Evolutionary conservation across 2,113 vertebrate genomes (phyloP), one percentile per base, ranked within the genome.

Genomic region (Pica pica): DNA sequence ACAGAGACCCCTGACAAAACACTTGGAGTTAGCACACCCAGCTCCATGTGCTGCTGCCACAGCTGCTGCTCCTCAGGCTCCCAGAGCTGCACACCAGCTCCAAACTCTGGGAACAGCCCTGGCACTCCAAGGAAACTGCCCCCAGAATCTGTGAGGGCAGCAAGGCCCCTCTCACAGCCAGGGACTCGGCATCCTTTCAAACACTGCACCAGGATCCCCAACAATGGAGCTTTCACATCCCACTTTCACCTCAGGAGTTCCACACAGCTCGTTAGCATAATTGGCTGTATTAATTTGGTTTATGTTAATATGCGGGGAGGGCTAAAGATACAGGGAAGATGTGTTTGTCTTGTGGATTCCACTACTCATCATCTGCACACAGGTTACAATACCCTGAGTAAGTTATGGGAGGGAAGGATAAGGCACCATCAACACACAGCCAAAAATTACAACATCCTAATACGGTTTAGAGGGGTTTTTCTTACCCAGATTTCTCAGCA

Each of bases 111-210:
- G 39, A 79, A 49, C 49, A 24, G 69, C 7, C 59, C 46, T 8
- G 11, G 44, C 46, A 42, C 80, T 47, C 6, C 73, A 21, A 31
- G 55, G 55, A 31, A 31, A 11, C 1, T 7, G 47, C 16, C 39
- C 7, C 7, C 3, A 1, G n/a, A 8, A 22, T 5, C 11, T 2
- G 1, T 0, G 2, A 9, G 35, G 47, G 59, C 65, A 90, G 65
- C 71, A 20, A 14, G 63, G 67, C 28, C 41, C 13, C 3, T 0
- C 55, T 76, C 76, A 4, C 26, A 5, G 7, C 67, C 18, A 4
- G 1, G 8, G 3, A 20, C 30, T 11, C 0, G 0, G 1, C 21
- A 28, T 47, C 14, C 49, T 37, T 46, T 20, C 81, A 41, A 30
- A 26, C 7, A 9, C 39, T 37, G 79, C 67, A 46, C 31, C 42